phyloP scores from a whole-genome alignment of 2,113 vertebrate species.

The Myotis davidii region DNA sequence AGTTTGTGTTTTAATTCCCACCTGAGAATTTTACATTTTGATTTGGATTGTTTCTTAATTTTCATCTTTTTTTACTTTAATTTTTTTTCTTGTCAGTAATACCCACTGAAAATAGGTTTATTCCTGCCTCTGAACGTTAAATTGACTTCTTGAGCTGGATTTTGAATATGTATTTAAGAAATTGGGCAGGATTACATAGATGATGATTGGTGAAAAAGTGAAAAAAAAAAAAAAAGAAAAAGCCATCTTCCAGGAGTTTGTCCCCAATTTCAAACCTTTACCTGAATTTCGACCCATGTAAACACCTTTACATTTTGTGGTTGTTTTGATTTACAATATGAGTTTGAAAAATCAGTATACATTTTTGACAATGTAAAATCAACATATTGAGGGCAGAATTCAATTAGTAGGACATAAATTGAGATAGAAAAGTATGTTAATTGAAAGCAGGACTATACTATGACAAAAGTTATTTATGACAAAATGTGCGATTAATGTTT shows the following conservation, averaged over 20 bases:
- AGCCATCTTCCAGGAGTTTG: background rate
- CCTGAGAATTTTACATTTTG: constrained; percentile 28
- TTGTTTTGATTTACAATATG: background rate
- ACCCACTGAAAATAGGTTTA: background rate
- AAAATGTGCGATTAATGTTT: background rate
- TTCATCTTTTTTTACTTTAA: background rate
- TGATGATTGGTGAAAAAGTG: background rate
- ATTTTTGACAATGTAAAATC: background rate
- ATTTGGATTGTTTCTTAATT: constrained; percentile 40
- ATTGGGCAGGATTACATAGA: background rate
- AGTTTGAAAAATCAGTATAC: background rate
- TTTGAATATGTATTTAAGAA: background rate
- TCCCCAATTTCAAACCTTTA: background rate
- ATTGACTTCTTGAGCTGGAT: background rate
- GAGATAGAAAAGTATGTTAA: background rate
- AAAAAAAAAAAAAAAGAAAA: background rate
- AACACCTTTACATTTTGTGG: background rate
- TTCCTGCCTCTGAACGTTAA: background rate
- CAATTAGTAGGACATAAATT: background rate
- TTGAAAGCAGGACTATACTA: background rate
- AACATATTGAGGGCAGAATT: background rate
- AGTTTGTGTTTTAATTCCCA: constrained; percentile 43
- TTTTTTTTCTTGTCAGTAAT: background rate
- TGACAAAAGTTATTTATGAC: background rate
- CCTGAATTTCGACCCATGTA: background rate